Conservation (phyloP, 2,797 vertebrate genomes). For the Rhadinocentrus ornatus region DNA sequence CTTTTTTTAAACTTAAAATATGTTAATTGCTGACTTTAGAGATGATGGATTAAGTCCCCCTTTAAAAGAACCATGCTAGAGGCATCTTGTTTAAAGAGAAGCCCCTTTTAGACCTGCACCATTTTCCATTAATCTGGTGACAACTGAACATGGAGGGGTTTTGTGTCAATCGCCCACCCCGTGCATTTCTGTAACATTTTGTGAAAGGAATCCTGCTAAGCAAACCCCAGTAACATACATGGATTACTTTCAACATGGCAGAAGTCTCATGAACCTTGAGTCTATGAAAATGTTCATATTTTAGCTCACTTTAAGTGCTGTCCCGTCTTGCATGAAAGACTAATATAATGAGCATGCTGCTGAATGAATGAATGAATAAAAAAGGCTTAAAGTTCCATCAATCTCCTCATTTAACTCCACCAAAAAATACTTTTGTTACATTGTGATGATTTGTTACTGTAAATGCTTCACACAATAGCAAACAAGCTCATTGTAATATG, state of each 20-base stretch:
- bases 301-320: neutral
- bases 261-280: neutral
- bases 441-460: neutral
- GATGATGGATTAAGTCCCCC: neutral
- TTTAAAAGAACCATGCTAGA: neutral
- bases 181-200: neutral
- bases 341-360: neutral
- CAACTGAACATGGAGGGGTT: neutral
- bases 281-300: neutral
- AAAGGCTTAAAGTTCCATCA: neutral
- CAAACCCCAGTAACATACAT: neutral
- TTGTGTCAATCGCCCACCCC: neutral
- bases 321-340: neutral
- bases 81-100: neutral
- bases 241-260: neutral
- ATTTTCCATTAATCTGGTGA: neutral
- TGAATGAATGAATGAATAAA: neutral
- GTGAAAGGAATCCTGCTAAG: neutral
- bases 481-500: neutral
- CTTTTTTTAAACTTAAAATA: neutral
- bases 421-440: neutral
- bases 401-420: neutral
- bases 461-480: neutral
- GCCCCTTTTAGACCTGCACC: neutral
- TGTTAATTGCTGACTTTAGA: neutral